Evolutionary conservation across 2,113 vertebrate species (phyloP), one percentile per base, ranked within the genome.

Genomic region (Myrmophylax atrothorax): DNA sequence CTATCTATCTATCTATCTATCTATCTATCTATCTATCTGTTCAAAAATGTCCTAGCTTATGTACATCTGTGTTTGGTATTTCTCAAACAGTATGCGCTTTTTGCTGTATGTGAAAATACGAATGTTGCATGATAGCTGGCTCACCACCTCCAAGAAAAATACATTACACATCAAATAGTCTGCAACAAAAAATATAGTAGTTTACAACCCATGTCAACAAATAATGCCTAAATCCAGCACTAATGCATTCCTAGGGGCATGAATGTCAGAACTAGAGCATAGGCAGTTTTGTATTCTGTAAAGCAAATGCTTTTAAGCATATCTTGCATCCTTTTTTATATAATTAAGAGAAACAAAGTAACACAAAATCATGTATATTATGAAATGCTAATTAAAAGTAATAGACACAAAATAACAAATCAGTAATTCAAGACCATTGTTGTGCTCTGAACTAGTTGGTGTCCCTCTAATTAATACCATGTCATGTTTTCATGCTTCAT

Each of bases 381-480:
- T 46, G 22, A 94, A 96, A 94, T 78, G 23, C 70, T 97, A 96
- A 95, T 96, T 96, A 87, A 94, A 96, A 96, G 9, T 62, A 96
- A 88, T 79, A 95, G 87, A 89, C 62, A 80, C 59, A 95, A 94
- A 87, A 79, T 79, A 96, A 88, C 64, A 97, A 96, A 92, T 91
- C 80, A 97, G 42, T 64, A 86, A 64, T 94, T 97, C 76, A 97
- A 95, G 73, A 93, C 44, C 77, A 63, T 91, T 97, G 82, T 69
- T 94, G 22, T 93, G 53, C 67, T 97, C 88, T 77, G 91, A 69
- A 96, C 89, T 89, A 92, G 72, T 95, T 96, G 90, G 68, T 96
- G 24, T 94, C 96, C 95, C 73, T 97, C 94, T 96, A 98, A 97
- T 98, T 97, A 98, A 97, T 96, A 97, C 58, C 69, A 87, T 96